Base-by-base conservation (phyloP, 1,140 invertebrate genomes). In the Popillia japonica region DNA sequence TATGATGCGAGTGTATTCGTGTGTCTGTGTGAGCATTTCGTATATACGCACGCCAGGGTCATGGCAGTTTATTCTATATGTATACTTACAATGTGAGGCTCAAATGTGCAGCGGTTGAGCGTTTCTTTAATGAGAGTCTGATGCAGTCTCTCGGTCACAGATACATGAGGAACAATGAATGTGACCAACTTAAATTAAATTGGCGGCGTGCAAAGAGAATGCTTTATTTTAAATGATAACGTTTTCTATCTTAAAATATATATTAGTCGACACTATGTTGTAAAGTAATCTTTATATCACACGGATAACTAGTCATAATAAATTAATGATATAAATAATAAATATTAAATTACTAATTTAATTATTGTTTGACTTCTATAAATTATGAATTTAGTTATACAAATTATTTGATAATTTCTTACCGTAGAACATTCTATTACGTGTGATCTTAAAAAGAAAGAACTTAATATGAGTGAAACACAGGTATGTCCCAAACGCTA, bases 1-100 rank as follows among this genome's bases (percentile, higher is more conserved):
- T 10, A 20, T 22, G n/a, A 68, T 68, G 20, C 22, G 9, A 27
- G 61, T 68, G 61, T 68, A 55, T 55, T 55, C n/a, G 61, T 68
- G 61, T 68, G 61, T 68, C 61, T 68, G 61, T 68, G 61, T 68
- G 22, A 68, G 61, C 61, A 22, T 68, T 68, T 68, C 61, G 61
- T 68, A 68, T 68, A 68, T 68, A 68, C 61, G 61, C 61, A 68
- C 61, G 61, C 61, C 61, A 68, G 61, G 61, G 61, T 68, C 61
- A 68, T 68, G 61, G 61, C 61, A 68, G 61, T 68, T 68, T 68
- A 68, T 68, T 68, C 61, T 68, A 68, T 68, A 68, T 68, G 61
- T 68, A 68, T 68, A 68, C 61, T 34, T 68, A 68, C 44, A 34
- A 14, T 68, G 61, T 68, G 61, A 10, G 61, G 27, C 61, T 68